Conservation (phyloP, 2,797 vertebrate genomes). For the Lateolabrax maculatus region DNA sequence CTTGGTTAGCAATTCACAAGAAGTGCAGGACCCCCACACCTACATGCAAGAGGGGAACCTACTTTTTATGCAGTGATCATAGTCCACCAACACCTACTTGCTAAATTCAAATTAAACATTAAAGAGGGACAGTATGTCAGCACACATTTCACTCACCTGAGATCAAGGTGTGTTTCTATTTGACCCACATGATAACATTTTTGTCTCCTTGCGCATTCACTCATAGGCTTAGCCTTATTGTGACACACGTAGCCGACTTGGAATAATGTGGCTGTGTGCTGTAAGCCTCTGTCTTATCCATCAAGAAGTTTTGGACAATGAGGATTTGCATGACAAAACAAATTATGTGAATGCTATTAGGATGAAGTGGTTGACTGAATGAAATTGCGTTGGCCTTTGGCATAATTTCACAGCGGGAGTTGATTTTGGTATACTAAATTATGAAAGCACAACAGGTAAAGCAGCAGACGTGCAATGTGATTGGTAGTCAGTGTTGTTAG, state of each 20-base stretch:
- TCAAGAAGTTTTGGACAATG: constrained; percentile 25
- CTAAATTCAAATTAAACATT: constrained; percentile 23
- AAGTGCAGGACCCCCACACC: constrained; percentile 31
- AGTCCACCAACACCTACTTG: neutral
- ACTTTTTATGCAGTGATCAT: constrained; percentile 5
- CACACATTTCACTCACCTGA: constrained; percentile 10
- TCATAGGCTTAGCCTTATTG: constrained; percentile 16
- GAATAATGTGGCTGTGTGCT: constrained; percentile 3
- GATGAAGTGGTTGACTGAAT: constrained; percentile 35
- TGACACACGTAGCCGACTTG: constrained; percentile 17
- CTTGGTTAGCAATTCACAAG: constrained; percentile 41
- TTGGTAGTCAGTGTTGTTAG: constrained; percentile 26
- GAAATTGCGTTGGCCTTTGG: constrained; percentile 24
- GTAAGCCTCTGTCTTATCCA: constrained; percentile 44
- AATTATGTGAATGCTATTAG: constrained; percentile 40
- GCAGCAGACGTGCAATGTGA: constrained; percentile 33
- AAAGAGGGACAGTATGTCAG: neutral
- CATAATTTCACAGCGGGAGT: constrained; percentile 55
- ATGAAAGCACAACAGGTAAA: constrained; percentile 60
- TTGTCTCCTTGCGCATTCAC: no score
- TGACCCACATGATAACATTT: no score
- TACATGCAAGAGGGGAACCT: constrained; percentile 6
- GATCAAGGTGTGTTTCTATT: constrained; percentile 9
- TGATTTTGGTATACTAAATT: constrained; percentile 35
- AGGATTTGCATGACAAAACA: constrained; percentile 64